phyloP scores from a whole-genome alignment of 2,888 invertebrate genomes.

The Morpho helenor region DNA sequence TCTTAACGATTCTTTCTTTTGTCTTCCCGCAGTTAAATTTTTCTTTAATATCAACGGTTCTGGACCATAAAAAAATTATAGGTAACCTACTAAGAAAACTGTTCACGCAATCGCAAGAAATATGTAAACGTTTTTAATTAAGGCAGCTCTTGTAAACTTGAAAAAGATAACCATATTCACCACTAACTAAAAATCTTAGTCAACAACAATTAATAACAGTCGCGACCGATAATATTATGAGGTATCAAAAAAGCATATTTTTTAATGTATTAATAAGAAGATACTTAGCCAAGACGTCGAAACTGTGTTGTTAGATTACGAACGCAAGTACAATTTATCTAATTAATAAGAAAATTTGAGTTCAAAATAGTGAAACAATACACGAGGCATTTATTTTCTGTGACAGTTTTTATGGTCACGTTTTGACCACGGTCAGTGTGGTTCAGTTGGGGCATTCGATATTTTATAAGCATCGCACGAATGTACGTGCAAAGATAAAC shows the following conservation, averaged over 20 bases:
- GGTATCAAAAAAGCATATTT: slow-evolving; percentile 12
- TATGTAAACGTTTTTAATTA: too few relatives aligned
- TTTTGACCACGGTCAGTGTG: slow-evolving; percentile 37
- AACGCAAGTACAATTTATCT: slow-evolving; percentile 16
- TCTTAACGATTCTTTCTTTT: too few relatives aligned
- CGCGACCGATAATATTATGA: slow-evolving; percentile 8
- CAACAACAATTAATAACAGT: neutral
- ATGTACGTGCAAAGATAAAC: slow-evolving; percentile 32
- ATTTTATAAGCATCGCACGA: slow-evolving; percentile 49
- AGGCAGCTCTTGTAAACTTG: too few relatives aligned
- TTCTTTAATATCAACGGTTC: too few relatives aligned
- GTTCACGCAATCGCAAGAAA: too few relatives aligned
- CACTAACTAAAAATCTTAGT: neutral
- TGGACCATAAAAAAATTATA: too few relatives aligned
- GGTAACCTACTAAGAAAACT: too few relatives aligned
- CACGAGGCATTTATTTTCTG: slow-evolving; percentile 41
- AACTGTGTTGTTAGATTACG: slow-evolving; percentile 30
- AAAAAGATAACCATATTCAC: too few relatives aligned
- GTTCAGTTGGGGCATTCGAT: slow-evolving; percentile 41
- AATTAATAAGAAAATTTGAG: slow-evolving; percentile 18
- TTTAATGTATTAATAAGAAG: slow-evolving; percentile 24
- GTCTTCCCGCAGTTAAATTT: too few relatives aligned
- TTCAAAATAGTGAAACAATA: slow-evolving; percentile 24
- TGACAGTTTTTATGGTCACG: slow-evolving; percentile 48
- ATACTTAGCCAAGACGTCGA: slow-evolving; percentile 21